phyloP scores from a whole-genome alignment of 1,140 invertebrate genomes.

The Drosophila sproati region DNA sequence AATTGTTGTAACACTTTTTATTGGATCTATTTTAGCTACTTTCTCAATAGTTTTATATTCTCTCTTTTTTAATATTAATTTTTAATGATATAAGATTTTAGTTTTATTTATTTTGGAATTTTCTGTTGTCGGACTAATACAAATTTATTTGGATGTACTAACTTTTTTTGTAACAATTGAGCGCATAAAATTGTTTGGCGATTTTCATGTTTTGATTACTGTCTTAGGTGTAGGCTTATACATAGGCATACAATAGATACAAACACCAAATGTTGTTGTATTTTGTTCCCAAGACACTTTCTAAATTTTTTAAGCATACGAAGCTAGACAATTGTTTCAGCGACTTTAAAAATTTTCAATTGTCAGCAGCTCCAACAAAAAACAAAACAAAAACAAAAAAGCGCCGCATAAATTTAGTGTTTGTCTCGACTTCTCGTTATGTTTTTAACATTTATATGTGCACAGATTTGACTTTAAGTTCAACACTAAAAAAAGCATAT shows the following conservation, averaged over 20 bases:
- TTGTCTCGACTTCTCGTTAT: constrained; percentile 54
- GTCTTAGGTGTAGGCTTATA: constrained; percentile 34
- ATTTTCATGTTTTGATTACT: constrained; percentile 30
- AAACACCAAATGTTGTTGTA: constrained; percentile 53
- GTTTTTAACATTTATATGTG: constrained; percentile 81
- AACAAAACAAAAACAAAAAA: constrained; percentile 25
- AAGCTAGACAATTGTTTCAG: not conserved
- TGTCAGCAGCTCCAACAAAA: constrained; percentile 24
- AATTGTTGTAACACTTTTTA: constrained; percentile 27
- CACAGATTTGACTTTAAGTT: constrained; percentile 81
- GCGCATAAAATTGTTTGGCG: constrained; percentile 51
- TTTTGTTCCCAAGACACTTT: constrained; percentile 73
- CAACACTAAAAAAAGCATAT: constrained; percentile 79
- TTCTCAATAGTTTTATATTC: constrained; percentile 57
- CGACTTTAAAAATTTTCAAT: constrained; percentile 11
- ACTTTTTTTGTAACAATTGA: constrained; percentile 40
- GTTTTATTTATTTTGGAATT: constrained; percentile 31
- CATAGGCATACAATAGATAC: constrained; percentile 56
- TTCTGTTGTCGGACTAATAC: constrained; percentile 44
- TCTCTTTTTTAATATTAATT: constrained; percentile 19
- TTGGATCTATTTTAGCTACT: constrained; percentile 43
- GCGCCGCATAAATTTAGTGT: constrained; percentile 27
- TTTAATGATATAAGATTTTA: constrained; percentile 42
- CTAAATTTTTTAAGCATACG: constrained; percentile 19
- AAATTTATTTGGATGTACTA: constrained; percentile 23